Evolutionary conservation across 2,888 invertebrate species (phyloP), one percentile per base, ranked within the genome.

Genomic region (Chloromyia formosa): DNA sequence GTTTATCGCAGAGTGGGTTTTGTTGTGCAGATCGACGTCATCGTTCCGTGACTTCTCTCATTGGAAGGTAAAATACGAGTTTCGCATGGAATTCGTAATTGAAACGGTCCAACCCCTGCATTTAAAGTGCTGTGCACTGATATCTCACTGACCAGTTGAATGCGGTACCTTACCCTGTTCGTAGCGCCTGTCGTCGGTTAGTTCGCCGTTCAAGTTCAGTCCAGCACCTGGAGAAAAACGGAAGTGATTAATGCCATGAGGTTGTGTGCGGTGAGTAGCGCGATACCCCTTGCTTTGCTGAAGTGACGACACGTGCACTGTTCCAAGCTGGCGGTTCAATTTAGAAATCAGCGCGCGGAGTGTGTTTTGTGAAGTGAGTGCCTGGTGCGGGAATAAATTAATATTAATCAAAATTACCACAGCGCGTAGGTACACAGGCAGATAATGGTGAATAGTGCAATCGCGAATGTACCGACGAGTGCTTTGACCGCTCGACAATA

Each of bases 261-360:
- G 62, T 16, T 40, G 2, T 61, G 27, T 27, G n/a, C n/a, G 40
- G 60, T 60, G 16, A 60, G n/a, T 60, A 14, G 14, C 1, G 60
- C 23, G 23, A 14, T 22, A 49, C 66, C 66, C 49, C 66, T 45
- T 35, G 27, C 27, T 35, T 22, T 14, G n/a, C 20, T 71, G 22
- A 71, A 71, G 71, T 71, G 71, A 58, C 49, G 58, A 71, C 71
- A 71, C 71, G 71, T 71, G 71, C 58, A 58, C 58, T 40, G 18
- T 71, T 54, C n/a, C 27, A 35, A 35, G 27, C 27, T 35, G 27
- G 27, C 35, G 35, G 40, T 53, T 58, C 20, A 35, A 23, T 58
- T 58, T n/a, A n/a, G n/a, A 18, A 54, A 53, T 53, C 27, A 23
- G 27, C 27, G 27, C 27, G 20, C 42, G 12, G 20, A 49, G 42